Base-by-base conservation (phyloP, 1,140 invertebrate genomes). In the Panagrolaimus sp. region DNA sequence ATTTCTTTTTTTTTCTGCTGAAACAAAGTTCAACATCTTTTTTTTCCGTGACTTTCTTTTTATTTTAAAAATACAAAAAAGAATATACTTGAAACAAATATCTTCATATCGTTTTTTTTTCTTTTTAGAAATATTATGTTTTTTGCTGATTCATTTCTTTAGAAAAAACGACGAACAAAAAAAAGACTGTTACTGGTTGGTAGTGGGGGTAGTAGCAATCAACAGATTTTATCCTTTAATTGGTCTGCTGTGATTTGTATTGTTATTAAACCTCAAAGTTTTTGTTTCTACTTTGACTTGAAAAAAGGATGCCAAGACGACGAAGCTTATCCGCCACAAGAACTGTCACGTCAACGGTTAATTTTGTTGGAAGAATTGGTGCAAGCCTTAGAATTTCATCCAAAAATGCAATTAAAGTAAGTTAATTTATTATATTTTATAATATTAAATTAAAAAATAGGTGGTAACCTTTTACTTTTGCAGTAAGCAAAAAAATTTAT, bases 351-450 rank as follows among this genome's bases (percentile, higher is more conserved):
- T 66, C 78, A 7, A 74, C 78, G 8, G 78, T 76, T 31, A 69
- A 67, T 16, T 78, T 78, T 44, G 79, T 78, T 14, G 76, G 78
- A 11, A 48, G 76, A 23, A 78, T 78, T 61, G 76, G 76, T 11
- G 78, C 79, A 16, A 78, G 74, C 63, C 66, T 78, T 27, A 11
- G 75, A 38, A 69, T 77, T 47, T 70, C 75, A 25, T 53, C 67
- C 20, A 51, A 71, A 23, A 67, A 67, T 63, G 27, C 62, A 46
- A 68, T 57, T 42, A 72, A 72, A 23, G 71, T 71, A 25, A 48
- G 44, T 68, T 25, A 45, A 70, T 68, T 25, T 25, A 23, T 14
- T 65, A 46, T 46, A 44, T 25, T 45, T 63, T 43, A 11, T 43
- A 27, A 27, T 65, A 9, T 13, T 42, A 13, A 65, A 67, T 25